These are phyloP conservation scores for Oncorhynchus clarkii DNA, from an alignment of 2,113 vertebrate species.

Conservation along the genomic window DNA sequence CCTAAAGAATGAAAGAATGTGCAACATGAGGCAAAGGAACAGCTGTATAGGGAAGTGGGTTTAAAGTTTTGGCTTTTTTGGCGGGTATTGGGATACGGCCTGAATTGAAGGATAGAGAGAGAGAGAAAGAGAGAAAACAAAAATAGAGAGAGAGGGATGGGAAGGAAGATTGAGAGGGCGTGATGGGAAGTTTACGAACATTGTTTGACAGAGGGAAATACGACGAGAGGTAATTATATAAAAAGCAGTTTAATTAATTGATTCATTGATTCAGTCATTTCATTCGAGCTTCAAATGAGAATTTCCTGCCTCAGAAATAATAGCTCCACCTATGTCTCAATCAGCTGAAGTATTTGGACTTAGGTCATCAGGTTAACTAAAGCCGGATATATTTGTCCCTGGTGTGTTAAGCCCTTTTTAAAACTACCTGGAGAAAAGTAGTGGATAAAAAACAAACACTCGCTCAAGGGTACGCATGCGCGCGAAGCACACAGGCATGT, in stretches of 20 bases:
- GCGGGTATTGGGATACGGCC: conserved; percentile 21
- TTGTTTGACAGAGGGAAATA: not conserved
- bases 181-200: not conserved
- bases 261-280: too few relatives aligned
- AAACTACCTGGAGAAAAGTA: conserved; percentile 40
- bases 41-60: conserved; percentile 57
- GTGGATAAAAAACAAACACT: conserved; percentile 24
- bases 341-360: conserved; percentile 32
- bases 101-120: not conserved
- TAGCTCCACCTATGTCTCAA: conserved; percentile 45
- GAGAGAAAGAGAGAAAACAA: not conserved
- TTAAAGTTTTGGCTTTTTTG: not conserved
- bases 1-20: conserved; percentile 69
- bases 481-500: too few relatives aligned
- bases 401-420: conserved; percentile 45
- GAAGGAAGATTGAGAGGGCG: not conserved
- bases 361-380: not conserved
- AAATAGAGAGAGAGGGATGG: not conserved
- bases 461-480: too few relatives aligned
- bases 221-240: not conserved
- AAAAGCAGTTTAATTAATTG: too few relatives aligned
- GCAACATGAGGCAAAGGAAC: conserved; percentile 69
- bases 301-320: not conserved
- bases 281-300: not conserved
- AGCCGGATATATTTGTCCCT: conserved; percentile 15